These are phyloP conservation scores for Apodemia mormo DNA, from an alignment of 2,888 invertebrate genomes.

Conservation along the genomic window DNA sequence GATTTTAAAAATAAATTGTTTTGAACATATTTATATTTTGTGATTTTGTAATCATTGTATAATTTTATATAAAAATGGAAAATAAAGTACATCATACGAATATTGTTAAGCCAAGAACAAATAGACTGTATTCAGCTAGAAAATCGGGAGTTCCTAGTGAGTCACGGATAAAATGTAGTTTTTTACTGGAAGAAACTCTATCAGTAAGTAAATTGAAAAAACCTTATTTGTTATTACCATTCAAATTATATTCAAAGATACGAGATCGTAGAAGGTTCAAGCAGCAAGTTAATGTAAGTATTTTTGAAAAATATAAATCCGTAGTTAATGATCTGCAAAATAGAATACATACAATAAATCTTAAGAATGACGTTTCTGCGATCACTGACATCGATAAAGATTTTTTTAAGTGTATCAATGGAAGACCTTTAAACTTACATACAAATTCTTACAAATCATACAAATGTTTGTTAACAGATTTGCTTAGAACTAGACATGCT, in stretches of 20 bases:
- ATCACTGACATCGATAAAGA: conserved; percentile 53
- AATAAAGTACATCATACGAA: background rate
- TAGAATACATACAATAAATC: conserved; percentile 46
- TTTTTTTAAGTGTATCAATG: conserved; percentile 53
- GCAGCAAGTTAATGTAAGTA: conserved; percentile 44
- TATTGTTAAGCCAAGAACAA: background rate
- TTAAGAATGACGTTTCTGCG: conserved; percentile 47
- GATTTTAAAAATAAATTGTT: background rate
- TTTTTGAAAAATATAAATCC: conserved; percentile 56
- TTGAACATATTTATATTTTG: background rate
- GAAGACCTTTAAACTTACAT: conserved; percentile 42
- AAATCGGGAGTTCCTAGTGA: background rate
- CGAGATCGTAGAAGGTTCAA: conserved; percentile 47
- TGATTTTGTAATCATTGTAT: too few relatives aligned
- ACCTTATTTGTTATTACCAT: conserved; percentile 53
- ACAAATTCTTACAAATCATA: conserved; percentile 55
- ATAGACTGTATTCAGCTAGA: background rate
- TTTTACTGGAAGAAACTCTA: conserved; percentile 46
- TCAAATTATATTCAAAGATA: conserved; percentile 50
- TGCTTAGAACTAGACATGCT: conserved; percentile 51
- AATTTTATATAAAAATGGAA: background rate
- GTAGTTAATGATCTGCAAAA: conserved; percentile 48
- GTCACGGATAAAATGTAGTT: conserved; percentile 36
- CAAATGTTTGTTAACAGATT: conserved; percentile 46
- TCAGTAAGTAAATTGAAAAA: conserved; percentile 44